Base-by-base conservation (phyloP, 2,113 vertebrate species). In the Triplophysa dalaica region DNA sequence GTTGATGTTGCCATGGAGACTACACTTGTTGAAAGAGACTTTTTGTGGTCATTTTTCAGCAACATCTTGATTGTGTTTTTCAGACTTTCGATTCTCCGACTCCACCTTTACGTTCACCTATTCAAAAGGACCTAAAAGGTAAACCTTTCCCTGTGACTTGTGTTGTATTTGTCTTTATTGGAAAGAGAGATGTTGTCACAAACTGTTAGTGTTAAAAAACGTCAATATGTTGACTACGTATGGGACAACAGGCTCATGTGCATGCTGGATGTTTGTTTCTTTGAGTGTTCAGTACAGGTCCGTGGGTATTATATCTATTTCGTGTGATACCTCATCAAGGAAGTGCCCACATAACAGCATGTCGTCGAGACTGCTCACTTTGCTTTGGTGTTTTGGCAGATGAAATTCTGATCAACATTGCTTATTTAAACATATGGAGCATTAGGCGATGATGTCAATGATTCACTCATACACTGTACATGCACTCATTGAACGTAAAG, bases 101-200 rank as follows among this genome's bases (percentile, higher is more conserved):
- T 93, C 94, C 91, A 95, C 95, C 75, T 96, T 96, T 87, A 95
- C 95, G 78, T 96, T 95, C 89, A 95, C 94, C 83, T 95, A 94
- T 83, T 84, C 87, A 12, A 95, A 94, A 87, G 94, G 94, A 92
- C 88, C 91, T 86, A 95, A 92, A 94, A 96, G 95, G 95, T 96
- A 95, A 80, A 24, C 33, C 33, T 33, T 33, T n/a, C 2, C 33
- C 33, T 13, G 6, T 16, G 22, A 16, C 33, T 21, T 38, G n/a
- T 17, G 16, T 66, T 69, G 19, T 29, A 4, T 56, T 56, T 56
- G 19, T 5, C 19, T 56, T 56, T 56, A 56, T 6, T 58, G 19
- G 4, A 12, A 16, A 38, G 33, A 38, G 33, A 38, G 48, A 52
- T 13, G 6, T 52, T 52, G 50, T 52, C 1, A 52, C 50, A 1